phyloP scores from a whole-genome alignment of 2,797 vertebrate genomes.

The Podargus strigoides region DNA sequence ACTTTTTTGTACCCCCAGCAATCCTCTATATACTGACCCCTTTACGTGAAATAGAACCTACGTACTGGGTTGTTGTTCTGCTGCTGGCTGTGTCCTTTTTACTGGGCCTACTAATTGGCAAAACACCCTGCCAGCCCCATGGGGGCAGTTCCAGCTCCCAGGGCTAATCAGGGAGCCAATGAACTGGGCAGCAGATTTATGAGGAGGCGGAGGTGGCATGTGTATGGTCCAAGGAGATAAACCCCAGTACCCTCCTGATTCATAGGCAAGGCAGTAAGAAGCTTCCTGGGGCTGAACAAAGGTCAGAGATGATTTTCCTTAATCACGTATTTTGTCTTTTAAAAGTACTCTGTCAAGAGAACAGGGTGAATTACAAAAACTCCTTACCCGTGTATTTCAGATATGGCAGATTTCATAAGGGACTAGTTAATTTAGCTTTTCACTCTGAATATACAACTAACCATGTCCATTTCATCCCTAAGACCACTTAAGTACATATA shows the following conservation, averaged over 20 bases:
- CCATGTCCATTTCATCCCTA: background rate
- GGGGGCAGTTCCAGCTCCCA: accelerated
- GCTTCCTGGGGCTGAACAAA: background rate
- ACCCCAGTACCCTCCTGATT: background rate
- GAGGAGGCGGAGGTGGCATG: background rate
- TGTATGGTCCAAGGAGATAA: background rate
- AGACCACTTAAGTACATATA: background rate
- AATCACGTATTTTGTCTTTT: background rate
- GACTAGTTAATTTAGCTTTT: background rate
- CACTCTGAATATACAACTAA: background rate
- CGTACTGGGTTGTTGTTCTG: no score
- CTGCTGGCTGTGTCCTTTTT: no score
- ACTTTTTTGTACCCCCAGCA: no score
- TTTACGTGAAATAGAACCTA: no score
- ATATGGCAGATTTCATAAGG: background rate
- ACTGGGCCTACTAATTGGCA: no score
- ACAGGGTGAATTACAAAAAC: background rate
- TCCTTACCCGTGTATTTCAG: background rate
- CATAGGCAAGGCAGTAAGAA: background rate
- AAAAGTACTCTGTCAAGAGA: background rate
- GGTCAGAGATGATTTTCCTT: background rate
- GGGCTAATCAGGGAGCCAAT: accelerated
- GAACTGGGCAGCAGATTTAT: background rate
- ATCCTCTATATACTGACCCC: no score
- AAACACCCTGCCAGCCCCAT: no score